Evolutionary conservation across 30 jellyfish, hydroid and myxozoan genomes (phyloP), one percentile per base, ranked within the genome.

Genomic region (Cassiopea andromeda): DNA sequence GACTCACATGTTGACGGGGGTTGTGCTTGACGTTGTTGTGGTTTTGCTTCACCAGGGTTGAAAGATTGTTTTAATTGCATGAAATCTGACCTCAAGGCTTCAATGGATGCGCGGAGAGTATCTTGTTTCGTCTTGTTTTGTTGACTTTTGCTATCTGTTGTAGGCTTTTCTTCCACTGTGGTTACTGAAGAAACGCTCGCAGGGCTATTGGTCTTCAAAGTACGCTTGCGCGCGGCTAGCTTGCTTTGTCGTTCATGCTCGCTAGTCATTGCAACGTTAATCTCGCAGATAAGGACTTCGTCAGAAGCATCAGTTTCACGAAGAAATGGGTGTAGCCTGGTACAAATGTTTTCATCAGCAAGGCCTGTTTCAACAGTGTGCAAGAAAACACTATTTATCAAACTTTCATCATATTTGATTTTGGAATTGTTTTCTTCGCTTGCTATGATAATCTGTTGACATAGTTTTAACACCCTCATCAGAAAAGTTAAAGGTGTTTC

Each of bases 291-390:
- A 49, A 67, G 46, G 46, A 60, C 60, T 81, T 67, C 80, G n/a
- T 83, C 92, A 17, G 92, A 46, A 49, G 72, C 92, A 78, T 45
- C 57, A 44, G 61, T n/a, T 27, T 66, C 46, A 44, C 72, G 92
- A 87, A 83, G 72, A 64, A 83, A 83, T 83, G 73, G 92, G 61
- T 87, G 61, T 68, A 83, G 70, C 72, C 92, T 38, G 87, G 70
- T 83, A 69, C 92, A 73, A 44, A 83, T 83, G 87, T 87, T 69
- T 44, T 83, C 92, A 69, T 83, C 92, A 83, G 67, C 67, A 75
- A 83, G 92, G 87, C 92, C 92, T 83, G 92, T 83, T 75, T 83
- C 92, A 19, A 83, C 92, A 17, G 85, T 27, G 73, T 83, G 87
- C 18, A 83, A 17, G 54, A 83, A 83, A 67, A 83, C 92, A 69